phyloP scores from a whole-genome alignment of 1,140 invertebrate genomes.

The Neodiprion fabricii region DNA sequence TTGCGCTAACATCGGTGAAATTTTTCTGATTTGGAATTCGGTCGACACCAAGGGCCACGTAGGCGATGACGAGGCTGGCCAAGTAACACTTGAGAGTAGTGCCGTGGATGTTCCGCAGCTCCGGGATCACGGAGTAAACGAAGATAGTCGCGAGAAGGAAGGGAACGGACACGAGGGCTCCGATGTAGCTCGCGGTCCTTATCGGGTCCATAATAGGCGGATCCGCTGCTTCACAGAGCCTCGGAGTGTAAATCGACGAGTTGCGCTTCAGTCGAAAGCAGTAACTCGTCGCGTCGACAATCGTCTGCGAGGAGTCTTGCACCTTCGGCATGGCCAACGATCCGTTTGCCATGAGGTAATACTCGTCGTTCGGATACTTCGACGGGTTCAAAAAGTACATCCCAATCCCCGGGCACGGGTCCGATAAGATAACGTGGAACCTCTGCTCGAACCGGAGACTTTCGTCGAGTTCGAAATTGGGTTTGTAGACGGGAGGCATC shows the following conservation, averaged over 20 bases:
- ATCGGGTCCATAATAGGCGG: neutral
- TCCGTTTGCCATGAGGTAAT: neutral
- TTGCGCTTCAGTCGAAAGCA: neutral
- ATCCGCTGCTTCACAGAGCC: neutral
- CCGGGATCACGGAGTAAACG: conserved; percentile 61
- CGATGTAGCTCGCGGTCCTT: conserved; percentile 23
- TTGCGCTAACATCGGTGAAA: neutral
- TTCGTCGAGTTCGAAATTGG: too few species aligned
- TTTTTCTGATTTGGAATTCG: conserved; percentile 40
- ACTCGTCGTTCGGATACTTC: neutral
- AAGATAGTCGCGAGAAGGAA: conserved; percentile 62
- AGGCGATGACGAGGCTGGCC: conserved; percentile 58
- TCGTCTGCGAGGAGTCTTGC: neutral
- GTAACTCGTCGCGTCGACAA: neutral
- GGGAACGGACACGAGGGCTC: conserved; percentile 61
- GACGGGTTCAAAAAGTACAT: neutral
- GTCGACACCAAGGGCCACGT: conserved; percentile 52
- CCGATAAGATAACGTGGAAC: neutral
- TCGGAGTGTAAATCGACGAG: neutral
- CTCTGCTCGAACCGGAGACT: neutral
- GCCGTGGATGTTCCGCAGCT: conserved; percentile 65
- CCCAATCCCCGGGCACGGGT: neutral
- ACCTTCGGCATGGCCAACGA: neutral
- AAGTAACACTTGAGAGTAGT: conserved; percentile 63
- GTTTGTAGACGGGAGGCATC: neutral